Evolutionary conservation across 2,888 invertebrate species (phyloP), one percentile per base, ranked within the genome.

Genomic region (Seira sanloemensis): DNA sequence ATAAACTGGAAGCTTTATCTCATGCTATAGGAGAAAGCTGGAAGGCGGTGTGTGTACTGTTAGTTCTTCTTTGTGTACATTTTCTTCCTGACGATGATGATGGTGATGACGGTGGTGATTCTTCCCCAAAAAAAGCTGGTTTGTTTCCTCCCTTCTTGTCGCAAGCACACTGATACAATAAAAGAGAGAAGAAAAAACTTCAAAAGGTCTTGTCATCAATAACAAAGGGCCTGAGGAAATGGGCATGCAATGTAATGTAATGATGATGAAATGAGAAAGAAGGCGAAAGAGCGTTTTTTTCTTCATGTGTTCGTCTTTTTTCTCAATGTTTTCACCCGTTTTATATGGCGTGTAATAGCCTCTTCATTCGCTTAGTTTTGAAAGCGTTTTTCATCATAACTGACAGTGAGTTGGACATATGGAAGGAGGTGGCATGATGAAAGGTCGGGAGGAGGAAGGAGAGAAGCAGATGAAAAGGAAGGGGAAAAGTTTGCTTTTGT

Each of bases 1-100:
- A 81, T 76, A 76, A 69, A 71, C 37, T 75, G 69, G 69, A n/a
- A 68, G 75, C 69, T 81, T 37, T 81, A 80, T 75, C 80, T 75
- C 7, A n/a, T 18, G 26, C 25, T 25, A 72, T 18, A 7, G 67
- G 37, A 26, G 18, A 37, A n/a, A 19, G 72, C 21, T 19, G n/a
- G 0, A 46, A n/a, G 7, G n/a, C n/a, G 9, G 7, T 7, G 18
- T 69, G n/a, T n/a, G n/a, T n/a, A n/a, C n/a, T n/a, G n/a, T n/a
- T n/a, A n/a, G n/a, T n/a, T n/a, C n/a, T n/a, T 69, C 9, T 69
- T 27, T 76, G 46, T 67, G 25, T 25, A 67, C 58, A 37, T 37
- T 37, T n/a, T n/a, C n/a, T n/a, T 37, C 37, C 12, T 37, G 37
- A 37, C 37, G 37, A 37, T 37, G 37, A 37, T 7, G 37, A 26